Conservation (phyloP, 2,888 invertebrate genomes). For the Microctonus hyperodae region DNA sequence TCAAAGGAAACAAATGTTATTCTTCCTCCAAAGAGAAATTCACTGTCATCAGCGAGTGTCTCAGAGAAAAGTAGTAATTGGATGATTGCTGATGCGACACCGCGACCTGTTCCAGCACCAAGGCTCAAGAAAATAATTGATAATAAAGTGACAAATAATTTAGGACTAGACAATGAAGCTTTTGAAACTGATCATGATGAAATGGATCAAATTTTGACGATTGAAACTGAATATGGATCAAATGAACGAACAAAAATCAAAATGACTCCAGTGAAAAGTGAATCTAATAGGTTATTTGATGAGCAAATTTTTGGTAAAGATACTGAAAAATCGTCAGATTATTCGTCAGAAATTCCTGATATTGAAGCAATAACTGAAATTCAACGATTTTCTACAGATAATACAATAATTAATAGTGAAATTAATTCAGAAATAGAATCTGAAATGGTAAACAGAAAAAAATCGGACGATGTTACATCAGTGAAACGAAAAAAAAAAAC, state of each 20-base stretch:
- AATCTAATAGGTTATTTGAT: constrained; percentile 21
- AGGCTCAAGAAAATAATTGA: constrained; percentile 32
- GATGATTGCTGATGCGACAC: constrained; percentile 11
- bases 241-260: constrained; percentile 48
- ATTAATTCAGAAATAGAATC: constrained; percentile 5
- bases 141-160: constrained; percentile 24
- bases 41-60: constrained; percentile 19
- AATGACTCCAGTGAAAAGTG: constrained; percentile 39
- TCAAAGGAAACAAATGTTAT: constrained; percentile 44
- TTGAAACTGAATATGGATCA: constrained; percentile 50
- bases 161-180: constrained; percentile 48
- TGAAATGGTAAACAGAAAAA: neutral
- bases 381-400: constrained; percentile 10
- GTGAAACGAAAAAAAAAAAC: constrained; percentile 9
- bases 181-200: constrained; percentile 49
- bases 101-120: constrained; percentile 44
- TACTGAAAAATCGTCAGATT: neutral
- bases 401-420: neutral
- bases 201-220: constrained; percentile 49
- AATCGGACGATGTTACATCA: neutral
- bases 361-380: constrained; percentile 19
- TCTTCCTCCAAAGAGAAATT: constrained; percentile 34
- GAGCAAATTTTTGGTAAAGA: constrained; percentile 7
- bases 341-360: constrained; percentile 5
- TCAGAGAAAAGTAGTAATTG: constrained; percentile 27